These are phyloP conservation scores for Pelodiscus sinensis DNA, from an alignment of 2,113 vertebrate genomes.

Conservation along the genomic window DNA sequence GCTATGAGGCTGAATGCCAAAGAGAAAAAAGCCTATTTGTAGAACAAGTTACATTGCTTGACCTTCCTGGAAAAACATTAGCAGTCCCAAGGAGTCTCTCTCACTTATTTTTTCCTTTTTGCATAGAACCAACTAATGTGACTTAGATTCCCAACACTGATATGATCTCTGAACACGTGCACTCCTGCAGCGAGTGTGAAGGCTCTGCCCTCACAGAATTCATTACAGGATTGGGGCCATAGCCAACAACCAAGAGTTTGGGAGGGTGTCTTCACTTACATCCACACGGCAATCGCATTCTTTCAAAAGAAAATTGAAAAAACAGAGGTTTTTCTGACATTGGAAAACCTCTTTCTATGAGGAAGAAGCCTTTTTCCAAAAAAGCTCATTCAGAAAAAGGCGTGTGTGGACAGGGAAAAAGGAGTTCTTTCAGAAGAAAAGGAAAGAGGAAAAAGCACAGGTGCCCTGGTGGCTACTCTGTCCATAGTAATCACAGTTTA, in stretches of 20 bases:
- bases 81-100: background rate
- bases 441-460: too few relatives aligned
- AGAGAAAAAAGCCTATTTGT: constrained; percentile 37
- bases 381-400: too few relatives aligned
- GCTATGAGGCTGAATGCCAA: constrained; percentile 43
- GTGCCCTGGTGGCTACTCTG: too few relatives aligned
- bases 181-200: background rate
- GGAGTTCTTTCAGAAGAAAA: too few relatives aligned
- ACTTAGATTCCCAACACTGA: background rate
- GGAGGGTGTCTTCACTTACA: too few relatives aligned
- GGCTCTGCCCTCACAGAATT: background rate
- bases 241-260: background rate
- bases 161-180: background rate
- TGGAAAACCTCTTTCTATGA: too few relatives aligned
- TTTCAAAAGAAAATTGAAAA: too few relatives aligned
- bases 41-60: constrained; percentile 58
- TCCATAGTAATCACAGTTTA: too few relatives aligned
- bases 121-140: background rate
- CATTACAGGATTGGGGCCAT: background rate
- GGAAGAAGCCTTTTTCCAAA: too few relatives aligned
- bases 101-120: background rate
- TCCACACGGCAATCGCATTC: too few relatives aligned
- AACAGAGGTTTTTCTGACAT: too few relatives aligned
- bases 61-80: background rate
- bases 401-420: too few relatives aligned